Percentiles rank a stretch among this genome's conserved stretches.
Evolutionary conservation across 2,797 vertebrate genomes (phyloP).

Genomic region (Heterohyrax brucei): DNA sequence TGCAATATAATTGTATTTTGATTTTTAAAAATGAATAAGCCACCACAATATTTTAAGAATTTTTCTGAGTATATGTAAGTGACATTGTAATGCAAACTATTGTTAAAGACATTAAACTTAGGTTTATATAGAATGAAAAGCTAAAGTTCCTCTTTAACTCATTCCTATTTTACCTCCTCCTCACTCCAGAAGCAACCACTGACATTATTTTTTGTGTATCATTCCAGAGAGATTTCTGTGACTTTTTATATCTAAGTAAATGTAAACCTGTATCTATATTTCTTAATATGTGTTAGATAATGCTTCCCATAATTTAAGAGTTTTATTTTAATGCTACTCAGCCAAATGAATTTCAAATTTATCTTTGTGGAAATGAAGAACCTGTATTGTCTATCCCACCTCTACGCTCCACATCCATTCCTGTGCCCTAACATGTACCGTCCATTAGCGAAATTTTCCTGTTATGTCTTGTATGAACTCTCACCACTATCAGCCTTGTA

Average conservation of each 20-base stretch:
- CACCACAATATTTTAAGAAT: background rate
- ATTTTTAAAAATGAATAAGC: background rate
- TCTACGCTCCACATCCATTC: background rate
- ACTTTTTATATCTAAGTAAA: background rate
- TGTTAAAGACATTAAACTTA: background rate
- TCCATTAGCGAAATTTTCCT: background rate
- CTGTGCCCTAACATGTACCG: background rate
- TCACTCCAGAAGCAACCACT: background rate
- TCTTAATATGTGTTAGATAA: background rate
- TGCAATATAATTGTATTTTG: conserved; percentile 26
- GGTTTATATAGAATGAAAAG: background rate
- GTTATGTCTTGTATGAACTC: background rate
- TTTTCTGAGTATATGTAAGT: background rate
- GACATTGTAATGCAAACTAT: background rate
- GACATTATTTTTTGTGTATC: background rate
- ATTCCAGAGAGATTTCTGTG: background rate
- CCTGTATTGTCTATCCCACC: background rate
- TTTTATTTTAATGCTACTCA: conserved; percentile 13
- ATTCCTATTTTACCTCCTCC: background rate
- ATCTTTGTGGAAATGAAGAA: background rate
- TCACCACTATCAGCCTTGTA: background rate
- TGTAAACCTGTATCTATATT: background rate
- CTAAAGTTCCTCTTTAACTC: background rate
- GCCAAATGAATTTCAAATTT: background rate
- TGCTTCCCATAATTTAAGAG: conserved; percentile 31